These are phyloP conservation scores for Coregonus sp. DNA, from an alignment of 2,797 vertebrate species.

Conservation along the genomic window DNA sequence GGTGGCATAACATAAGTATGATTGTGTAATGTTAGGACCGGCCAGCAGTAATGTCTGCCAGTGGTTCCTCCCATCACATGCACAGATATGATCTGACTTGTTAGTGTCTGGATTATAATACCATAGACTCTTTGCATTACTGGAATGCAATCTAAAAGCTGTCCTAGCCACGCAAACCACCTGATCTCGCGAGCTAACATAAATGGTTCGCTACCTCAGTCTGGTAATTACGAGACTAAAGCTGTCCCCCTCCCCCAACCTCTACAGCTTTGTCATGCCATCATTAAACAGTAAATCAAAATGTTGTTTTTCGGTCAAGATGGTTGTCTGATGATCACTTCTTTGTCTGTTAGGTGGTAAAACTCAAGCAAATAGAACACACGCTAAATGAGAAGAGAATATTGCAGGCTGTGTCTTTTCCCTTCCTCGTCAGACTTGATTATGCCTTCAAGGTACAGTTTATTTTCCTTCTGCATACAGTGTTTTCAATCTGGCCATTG, in stretches of 20 bases:
- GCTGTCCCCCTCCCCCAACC: not conserved
- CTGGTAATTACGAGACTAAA: too few relatives aligned
- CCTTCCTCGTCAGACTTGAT: slow-evolving; percentile 97
- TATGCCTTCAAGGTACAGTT: slow-evolving; percentile 94
- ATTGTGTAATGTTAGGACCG: not conserved
- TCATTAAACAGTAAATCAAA: slow-evolving; percentile 31
- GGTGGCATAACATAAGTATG: not conserved
- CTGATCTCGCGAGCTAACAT: too few relatives aligned
- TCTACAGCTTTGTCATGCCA: slow-evolving; percentile 26
- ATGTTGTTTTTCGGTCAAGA: not conserved
- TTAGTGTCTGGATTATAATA: slow-evolving; percentile 10
- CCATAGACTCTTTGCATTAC: not conserved
- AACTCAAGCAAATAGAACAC: slow-evolving; percentile 99
- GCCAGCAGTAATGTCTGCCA: not conserved
- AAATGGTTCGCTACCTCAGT: too few relatives aligned
- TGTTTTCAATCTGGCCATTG: not conserved
- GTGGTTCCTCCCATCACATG: not conserved
- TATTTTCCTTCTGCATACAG: not conserved
- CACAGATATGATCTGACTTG: not conserved
- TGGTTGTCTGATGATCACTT: slow-evolving; percentile 12
- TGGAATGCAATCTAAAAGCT: slow-evolving; percentile 16
- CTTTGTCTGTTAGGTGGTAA: slow-evolving; percentile 85
- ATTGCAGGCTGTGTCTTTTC: slow-evolving; percentile 98
- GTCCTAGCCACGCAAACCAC: not conserved
- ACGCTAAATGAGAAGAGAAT: slow-evolving; percentile 99